These are phyloP conservation scores for Melinaea marsaeus DNA, from an alignment of 2,888 invertebrate genomes.

Conservation along the genomic window DNA sequence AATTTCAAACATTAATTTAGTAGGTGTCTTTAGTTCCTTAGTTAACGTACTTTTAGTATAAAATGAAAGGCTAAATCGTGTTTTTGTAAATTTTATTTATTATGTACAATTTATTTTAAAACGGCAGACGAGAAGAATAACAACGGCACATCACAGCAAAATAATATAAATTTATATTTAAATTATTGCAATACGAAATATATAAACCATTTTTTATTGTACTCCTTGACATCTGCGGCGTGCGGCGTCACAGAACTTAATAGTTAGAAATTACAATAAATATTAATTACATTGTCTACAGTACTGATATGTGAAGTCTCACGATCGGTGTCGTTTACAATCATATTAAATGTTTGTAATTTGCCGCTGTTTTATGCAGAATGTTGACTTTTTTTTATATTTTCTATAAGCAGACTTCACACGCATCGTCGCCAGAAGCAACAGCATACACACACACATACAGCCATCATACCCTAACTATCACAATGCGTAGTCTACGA, in stretches of 20 bases:
- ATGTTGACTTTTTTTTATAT: slow-evolving; percentile 5
- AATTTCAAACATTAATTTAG: too few species aligned
- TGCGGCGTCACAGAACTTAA: background rate
- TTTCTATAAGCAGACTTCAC: background rate
- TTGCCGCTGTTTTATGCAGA: slow-evolving; percentile 14
- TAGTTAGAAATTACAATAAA: slow-evolving; percentile 2
- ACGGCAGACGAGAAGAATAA: slow-evolving; percentile 28
- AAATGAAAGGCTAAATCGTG: slow-evolving; percentile 9
- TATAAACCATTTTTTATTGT: slow-evolving; percentile 2
- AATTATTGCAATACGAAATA: background rate
- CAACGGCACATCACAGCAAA: slow-evolving; percentile 14
- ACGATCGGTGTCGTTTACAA: slow-evolving; percentile 11
- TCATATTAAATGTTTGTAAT: slow-evolving; percentile 4
- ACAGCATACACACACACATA: slow-evolving; percentile 4
- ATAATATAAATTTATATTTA: slow-evolving; percentile 11
- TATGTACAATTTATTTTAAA: slow-evolving; percentile 58
- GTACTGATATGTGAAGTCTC: slow-evolving; percentile 15
- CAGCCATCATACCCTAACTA: slow-evolving; percentile 19
- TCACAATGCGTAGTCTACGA: slow-evolving; percentile 25
- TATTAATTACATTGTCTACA: background rate
- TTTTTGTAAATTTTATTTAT: slow-evolving; percentile 65
- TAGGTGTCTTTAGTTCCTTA: too few species aligned
- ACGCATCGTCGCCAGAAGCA: slow-evolving; percentile 7
- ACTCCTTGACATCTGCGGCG: slow-evolving; percentile 11
- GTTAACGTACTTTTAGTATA: too few species aligned